Evolutionary conservation across 2,797 vertebrate species (phyloP), one percentile per base, ranked within the genome.

Genomic region (Lindbergichthys nudifrons): DNA sequence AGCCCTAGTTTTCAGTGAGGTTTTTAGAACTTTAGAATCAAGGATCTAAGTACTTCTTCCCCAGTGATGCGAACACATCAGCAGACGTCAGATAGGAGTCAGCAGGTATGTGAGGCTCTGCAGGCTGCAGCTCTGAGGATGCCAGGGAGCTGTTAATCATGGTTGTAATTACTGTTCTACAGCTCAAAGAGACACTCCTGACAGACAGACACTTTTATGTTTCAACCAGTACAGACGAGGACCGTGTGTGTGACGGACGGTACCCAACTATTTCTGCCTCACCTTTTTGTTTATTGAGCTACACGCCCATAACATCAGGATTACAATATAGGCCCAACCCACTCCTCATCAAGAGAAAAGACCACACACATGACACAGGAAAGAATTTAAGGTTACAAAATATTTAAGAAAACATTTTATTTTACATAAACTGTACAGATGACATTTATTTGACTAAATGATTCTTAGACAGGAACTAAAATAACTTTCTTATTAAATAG

Each of bases 361-460:
- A 39, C 60, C 66, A 60, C 70, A 42, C 68, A 82, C 23, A 57
- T 19, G 36, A 62, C 75, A n/a, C 79, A 81, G 86, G 75, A 73
- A 91, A 85, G 67, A 85, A 88, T 83, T 89, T 90, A 78, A 92
- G 91, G 87, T 92, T 92, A 86, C 88, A 90, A 93, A 93, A 94
- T 90, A 93, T 88, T 95, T 95, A 94, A 90, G 90, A 95, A 95
- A 95, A 92, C 92, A 92, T 94, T 91, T 96, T 97, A 96, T 96
- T 97, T 97, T 95, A 97, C 97, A 97, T 96, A 96, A 96, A 96
- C 97, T 98, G 96, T 99, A 99, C 97, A 99, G 93, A 95, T 95
- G 94, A 96, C 95, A 95, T 96, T 94, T 95, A 95, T 97, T 97
- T 95, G 95, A 96, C 96, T 98, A 97, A 96, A 96, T 97, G 96